Conservation (phyloP, 2,113 vertebrate species). For the Rhineura floridana region DNA sequence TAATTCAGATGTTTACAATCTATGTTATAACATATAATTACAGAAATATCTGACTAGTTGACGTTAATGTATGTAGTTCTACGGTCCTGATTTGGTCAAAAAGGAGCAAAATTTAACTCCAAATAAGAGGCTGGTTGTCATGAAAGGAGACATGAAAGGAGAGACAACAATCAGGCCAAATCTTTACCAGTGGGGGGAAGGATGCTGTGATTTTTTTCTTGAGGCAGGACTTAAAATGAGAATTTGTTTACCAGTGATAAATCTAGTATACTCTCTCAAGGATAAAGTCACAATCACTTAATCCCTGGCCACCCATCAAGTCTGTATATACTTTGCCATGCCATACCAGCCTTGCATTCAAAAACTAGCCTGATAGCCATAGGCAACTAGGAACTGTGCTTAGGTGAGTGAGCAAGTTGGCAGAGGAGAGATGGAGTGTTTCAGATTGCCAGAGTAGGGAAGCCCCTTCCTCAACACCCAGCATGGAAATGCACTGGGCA, state of each 20-base stretch:
- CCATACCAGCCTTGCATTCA: background rate
- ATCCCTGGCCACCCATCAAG: background rate
- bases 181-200: background rate
- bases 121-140: background rate
- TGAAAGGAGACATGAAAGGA: background rate
- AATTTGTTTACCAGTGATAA: background rate
- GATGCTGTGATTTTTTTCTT: background rate
- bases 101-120: background rate
- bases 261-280: background rate
- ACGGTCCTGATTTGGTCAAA: background rate
- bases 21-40: background rate
- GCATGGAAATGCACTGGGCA: background rate
- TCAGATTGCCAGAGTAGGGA: background rate
- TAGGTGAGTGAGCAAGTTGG: background rate
- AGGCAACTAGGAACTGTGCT: background rate
- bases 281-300: background rate
- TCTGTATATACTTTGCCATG: background rate
- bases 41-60: background rate
- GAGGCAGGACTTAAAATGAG: background rate
- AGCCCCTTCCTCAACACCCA: background rate
- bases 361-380: background rate
- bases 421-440: no score
- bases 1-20: background rate
- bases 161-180: background rate
- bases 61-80: background rate